These are phyloP conservation scores for Lepus timidus DNA, from an alignment of 2,113 vertebrate species.

Conservation along the genomic window DNA sequence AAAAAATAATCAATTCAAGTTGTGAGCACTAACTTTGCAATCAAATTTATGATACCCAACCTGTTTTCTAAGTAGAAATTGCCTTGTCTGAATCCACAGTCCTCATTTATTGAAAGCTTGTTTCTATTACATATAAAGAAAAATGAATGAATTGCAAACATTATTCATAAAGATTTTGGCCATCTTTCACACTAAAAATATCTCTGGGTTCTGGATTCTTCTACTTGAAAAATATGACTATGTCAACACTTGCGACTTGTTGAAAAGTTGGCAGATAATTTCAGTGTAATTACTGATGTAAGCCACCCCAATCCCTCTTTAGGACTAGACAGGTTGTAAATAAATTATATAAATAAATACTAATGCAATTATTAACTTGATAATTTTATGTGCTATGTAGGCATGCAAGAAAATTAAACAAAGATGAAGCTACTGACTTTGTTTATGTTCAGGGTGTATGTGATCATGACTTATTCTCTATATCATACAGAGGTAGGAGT, in stretches of 20 bases:
- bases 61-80: slow-evolving; percentile 56
- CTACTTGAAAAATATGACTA: slow-evolving; percentile 47
- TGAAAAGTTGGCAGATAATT: slow-evolving; percentile 68
- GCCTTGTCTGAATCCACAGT: not conserved
- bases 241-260: slow-evolving; percentile 57
- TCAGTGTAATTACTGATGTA: slow-evolving; percentile 63
- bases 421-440: slow-evolving; percentile 48
- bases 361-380: slow-evolving; percentile 77
- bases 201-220: slow-evolving; percentile 35
- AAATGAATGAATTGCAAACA: slow-evolving; percentile 57
- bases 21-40: slow-evolving; percentile 21
- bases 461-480: slow-evolving; percentile 75
- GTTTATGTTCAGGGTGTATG: not conserved
- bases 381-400: slow-evolving; percentile 72
- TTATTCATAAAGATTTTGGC: slow-evolving; percentile 44
- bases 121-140: slow-evolving; percentile 54
- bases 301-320: slow-evolving; percentile 61
- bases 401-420: slow-evolving; percentile 64
- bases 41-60: not conserved
- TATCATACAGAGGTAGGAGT: slow-evolving; percentile 70
- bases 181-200: slow-evolving; percentile 23
- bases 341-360: slow-evolving; percentile 79
- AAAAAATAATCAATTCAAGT: not conserved
- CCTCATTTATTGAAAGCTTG: slow-evolving; percentile 57
- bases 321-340: slow-evolving; percentile 60